A percentile compares a stretch with the other conserved stretches of the same genome.
Evolutionary conservation across 2,113 vertebrate genomes (phyloP).

Genomic region (Casuarius casuarius): DNA sequence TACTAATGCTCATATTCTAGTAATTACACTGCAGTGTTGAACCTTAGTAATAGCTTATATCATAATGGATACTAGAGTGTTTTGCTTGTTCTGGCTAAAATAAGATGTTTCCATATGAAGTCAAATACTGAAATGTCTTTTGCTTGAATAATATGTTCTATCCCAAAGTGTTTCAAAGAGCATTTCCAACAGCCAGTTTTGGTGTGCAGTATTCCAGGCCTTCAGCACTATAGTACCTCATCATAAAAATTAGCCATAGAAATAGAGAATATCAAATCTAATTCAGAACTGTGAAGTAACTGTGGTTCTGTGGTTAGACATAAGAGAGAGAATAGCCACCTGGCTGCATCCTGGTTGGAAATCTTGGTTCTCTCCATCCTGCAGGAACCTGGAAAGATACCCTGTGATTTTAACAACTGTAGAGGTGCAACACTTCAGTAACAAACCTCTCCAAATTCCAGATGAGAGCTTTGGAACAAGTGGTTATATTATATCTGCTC

Average conservation of each 20-base stretch:
- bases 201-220: neutral
- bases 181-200: neutral
- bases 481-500: neutral
- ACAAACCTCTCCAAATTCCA: neutral
- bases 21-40: neutral
- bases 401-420: neutral
- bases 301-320: rapidly evolving
- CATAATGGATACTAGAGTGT: neutral
- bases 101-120: neutral
- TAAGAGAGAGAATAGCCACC: neutral
- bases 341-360: neutral
- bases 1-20: neutral
- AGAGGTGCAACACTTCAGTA: neutral
- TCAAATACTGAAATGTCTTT: neutral
- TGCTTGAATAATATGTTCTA: neutral
- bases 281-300: neutral
- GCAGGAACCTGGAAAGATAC: neutral
- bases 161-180: neutral
- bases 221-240: rapidly evolving
- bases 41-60: neutral
- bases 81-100: neutral
- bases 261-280: neutral
- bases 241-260: neutral
- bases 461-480: neutral
- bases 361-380: neutral